Percentiles rank a stretch among this genome's conserved stretches.
phyloP scores from a whole-genome alignment of 2,888 invertebrate species.

The Thelaira solivaga region DNA sequence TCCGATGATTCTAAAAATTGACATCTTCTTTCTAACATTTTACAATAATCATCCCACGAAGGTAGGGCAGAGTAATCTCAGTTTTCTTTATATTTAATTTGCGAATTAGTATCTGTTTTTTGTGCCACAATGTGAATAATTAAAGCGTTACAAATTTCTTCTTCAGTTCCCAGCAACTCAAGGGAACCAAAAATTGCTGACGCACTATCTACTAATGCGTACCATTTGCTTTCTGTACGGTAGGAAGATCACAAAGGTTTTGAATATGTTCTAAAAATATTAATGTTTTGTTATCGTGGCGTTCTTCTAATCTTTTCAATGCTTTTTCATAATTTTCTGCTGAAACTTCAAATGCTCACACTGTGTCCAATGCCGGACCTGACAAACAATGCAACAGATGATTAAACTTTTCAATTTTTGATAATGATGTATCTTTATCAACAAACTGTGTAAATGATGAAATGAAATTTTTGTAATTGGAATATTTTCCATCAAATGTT shows the following conservation, averaged over 20 bases:
- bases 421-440: neutral
- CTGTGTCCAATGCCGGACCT: conserved; percentile 1
- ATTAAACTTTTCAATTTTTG: conserved; percentile 23
- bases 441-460: conserved; percentile 26
- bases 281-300: neutral
- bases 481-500: conserved; percentile 33
- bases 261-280: neutral
- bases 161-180: neutral
- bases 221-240: neutral
- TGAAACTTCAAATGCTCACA: neutral
- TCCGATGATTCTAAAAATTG: neutral
- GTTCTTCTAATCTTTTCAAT: neutral
- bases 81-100: neutral
- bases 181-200: conserved; percentile 2
- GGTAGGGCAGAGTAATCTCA: neutral
- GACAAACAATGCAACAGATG: neutral
- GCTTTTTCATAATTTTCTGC: conserved; percentile 26
- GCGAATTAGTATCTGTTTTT: neutral
- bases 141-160: neutral
- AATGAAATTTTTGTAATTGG: conserved; percentile 38
- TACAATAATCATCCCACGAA: neutral
- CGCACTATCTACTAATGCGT: neutral
- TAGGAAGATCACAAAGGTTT: neutral
- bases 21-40: neutral
- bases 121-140: neutral